Base-by-base conservation (phyloP, 1,140 invertebrate genomes). In the Magallana gigas region DNA sequence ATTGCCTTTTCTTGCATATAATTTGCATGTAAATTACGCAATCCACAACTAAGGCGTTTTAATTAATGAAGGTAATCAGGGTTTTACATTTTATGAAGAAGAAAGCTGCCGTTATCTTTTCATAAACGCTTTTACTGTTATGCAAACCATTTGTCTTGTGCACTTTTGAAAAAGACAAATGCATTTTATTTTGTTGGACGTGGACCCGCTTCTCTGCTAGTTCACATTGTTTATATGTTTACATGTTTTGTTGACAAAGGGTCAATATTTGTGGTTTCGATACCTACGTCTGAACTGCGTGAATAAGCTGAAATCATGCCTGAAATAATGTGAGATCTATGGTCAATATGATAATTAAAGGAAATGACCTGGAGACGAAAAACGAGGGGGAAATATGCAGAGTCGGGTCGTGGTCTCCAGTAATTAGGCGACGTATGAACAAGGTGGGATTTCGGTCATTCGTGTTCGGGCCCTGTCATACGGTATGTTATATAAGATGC, bases 361-460 rank as follows among this genome's bases (percentile, higher is more conserved):
- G 68, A 76, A 76, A 76, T 76, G 36, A 76, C 68, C 36, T 62
- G 60, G 14, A n/a, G 14, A 62, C 60, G n/a, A n/a, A 29, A 23
- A 12, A 76, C 23, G 36, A 23, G 23, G 23, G 23, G 68, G 23
- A 76, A 71, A 71, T 23, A 36, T 12, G 36, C 9, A 4, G 12
- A 29, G 8, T 18, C 68, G 68, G 36, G 23, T 76, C 68, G 23
- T 76, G 68, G 68, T 29, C 23, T 76, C 36, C 68, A 18, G 23
- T 76, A 76, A 76, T 76, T 36, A 76, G 68, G 36, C 23, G 23
- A 3, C 23, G 23, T 36, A 18, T 18, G 23, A 18, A 68, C 68
- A 76, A 76, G 68, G 23, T 36, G 23, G 23, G 68, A 76, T 76
- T n/a, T 36, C 68, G 68, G 68, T 23, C 68, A 76, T 8, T 76